A percentile compares a stretch with the other conserved stretches of the same genome.
Conservation (phyloP, 2,888 invertebrate genomes). For the Coenonympha glycerion region DNA sequence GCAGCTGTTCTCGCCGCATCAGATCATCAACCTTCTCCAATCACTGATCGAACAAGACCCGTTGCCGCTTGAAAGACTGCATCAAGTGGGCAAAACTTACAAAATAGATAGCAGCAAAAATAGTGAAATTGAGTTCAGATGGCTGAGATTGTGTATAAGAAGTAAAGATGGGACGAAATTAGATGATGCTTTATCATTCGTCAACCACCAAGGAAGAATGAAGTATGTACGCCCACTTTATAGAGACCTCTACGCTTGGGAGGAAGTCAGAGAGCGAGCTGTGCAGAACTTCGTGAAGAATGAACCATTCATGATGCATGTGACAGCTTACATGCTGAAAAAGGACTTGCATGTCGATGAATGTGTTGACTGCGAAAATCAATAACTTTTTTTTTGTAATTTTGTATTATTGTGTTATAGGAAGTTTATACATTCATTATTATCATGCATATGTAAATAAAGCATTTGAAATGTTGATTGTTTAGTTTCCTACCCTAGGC, state of each 20-base stretch:
- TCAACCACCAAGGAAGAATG: conserved; percentile 91
- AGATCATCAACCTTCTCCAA: conserved; percentile 80
- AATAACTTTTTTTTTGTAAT: conserved; percentile 5
- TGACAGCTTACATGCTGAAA: conserved; percentile 82
- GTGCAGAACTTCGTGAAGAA: conserved; percentile 83
- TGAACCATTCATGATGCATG: conserved; percentile 88
- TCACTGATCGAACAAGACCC: conserved; percentile 75
- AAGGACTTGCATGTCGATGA: conserved; percentile 81
- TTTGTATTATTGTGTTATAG: conserved; percentile 5
- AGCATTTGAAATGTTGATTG: conserved; percentile 5
- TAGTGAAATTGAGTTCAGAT: conserved; percentile 85
- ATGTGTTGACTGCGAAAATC: conserved; percentile 18
- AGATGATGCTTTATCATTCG: conserved; percentile 82
- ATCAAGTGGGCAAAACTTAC: conserved; percentile 79
- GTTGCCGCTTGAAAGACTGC: conserved; percentile 73
- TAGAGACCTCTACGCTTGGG: conserved; percentile 88
- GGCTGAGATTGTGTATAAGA: conserved; percentile 86
- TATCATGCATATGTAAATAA: conserved; percentile 1
- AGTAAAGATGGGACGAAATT: conserved; percentile 81
- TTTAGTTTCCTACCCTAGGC: conserved; percentile 1
- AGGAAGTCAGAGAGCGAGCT: conserved; percentile 79
- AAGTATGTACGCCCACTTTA: conserved; percentile 93
- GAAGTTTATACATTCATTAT: not conserved
- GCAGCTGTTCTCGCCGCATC: conserved; percentile 74
- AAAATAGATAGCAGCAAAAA: conserved; percentile 80